phyloP scores from a whole-genome alignment of 2,113 vertebrate species.

The Australoheros scitulus region DNA sequence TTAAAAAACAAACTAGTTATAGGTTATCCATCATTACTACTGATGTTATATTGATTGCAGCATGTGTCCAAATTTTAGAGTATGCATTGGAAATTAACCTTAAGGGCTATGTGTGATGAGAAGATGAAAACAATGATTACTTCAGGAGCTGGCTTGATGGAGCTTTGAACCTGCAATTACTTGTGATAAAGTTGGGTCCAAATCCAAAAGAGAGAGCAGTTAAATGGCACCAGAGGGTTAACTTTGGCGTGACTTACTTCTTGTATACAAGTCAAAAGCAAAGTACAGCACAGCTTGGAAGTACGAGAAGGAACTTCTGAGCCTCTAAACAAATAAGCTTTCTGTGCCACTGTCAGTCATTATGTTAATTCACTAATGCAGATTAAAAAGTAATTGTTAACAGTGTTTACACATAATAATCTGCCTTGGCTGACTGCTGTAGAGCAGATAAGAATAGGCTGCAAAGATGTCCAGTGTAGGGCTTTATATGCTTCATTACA shows the following conservation, averaged over 20 bases:
- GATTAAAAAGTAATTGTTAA: conserved; percentile 83
- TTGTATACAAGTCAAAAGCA: conserved; percentile 3
- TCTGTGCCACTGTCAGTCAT: conserved; percentile 76
- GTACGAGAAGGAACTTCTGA: conserved; percentile 65
- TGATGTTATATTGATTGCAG: neutral
- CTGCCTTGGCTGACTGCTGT: conserved; percentile 72
- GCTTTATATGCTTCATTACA: conserved; percentile 74
- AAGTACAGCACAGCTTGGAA: conserved; percentile 44
- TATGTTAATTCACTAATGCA: conserved; percentile 81
- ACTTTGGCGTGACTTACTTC: conserved; percentile 13
- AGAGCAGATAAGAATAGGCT: conserved; percentile 68
- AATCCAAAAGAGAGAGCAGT: neutral
- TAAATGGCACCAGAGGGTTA: conserved; percentile 11
- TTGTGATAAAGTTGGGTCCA: neutral
- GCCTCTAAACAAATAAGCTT: conserved; percentile 77
- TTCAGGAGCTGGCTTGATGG: too few relatives aligned
- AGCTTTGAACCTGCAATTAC: neutral
- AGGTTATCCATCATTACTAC: neutral
- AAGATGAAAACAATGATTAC: neutral
- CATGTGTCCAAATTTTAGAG: neutral
- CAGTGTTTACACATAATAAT: conserved; percentile 80
- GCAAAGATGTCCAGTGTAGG: conserved; percentile 69
- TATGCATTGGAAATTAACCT: neutral
- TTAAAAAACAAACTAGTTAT: too few relatives aligned
- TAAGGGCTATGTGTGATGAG: neutral